A percentile compares a stretch with the other conserved stretches of the same genome.
Conservation (phyloP, 1,140 invertebrate genomes). For the Brachionus manjavacas region DNA sequence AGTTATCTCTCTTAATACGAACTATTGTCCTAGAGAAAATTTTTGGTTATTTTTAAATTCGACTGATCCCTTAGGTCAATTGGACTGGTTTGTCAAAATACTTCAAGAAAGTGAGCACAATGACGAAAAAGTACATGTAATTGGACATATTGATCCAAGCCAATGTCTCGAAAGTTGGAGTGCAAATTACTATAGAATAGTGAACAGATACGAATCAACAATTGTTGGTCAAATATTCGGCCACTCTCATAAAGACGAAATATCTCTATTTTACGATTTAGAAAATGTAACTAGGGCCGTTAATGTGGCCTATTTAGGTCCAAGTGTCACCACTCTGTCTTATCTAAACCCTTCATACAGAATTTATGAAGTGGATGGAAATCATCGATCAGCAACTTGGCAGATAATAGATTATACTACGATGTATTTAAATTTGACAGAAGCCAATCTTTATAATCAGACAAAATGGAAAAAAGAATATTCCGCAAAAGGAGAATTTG, state of each 20-base stretch:
- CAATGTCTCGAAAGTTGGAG: slow-evolving; percentile 63
- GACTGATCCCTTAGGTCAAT: slow-evolving; percentile 85
- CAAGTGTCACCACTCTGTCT: slow-evolving; percentile 79
- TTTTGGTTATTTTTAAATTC: slow-evolving; percentile 89
- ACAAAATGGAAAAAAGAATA: slow-evolving; percentile 40
- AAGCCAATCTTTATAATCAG: neutral
- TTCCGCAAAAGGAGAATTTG: neutral
- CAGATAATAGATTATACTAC: slow-evolving; percentile 12
- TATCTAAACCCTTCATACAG: slow-evolving; percentile 22
- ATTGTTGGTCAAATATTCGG: slow-evolving; percentile 60
- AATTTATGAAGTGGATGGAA: slow-evolving; percentile 39
- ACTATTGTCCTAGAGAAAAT: slow-evolving; percentile 56
- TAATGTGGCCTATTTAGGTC: slow-evolving; percentile 82
- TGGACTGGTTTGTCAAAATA: slow-evolving; percentile 71
- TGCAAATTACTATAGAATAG: slow-evolving; percentile 58
- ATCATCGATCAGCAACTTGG: neutral
- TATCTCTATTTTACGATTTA: slow-evolving; percentile 57
- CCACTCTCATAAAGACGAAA: slow-evolving; percentile 59
- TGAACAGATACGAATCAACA: slow-evolving; percentile 56
- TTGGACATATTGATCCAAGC: slow-evolving; percentile 89
- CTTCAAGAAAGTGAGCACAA: slow-evolving; percentile 85
- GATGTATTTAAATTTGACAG: slow-evolving; percentile 3
- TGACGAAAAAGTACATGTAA: slow-evolving; percentile 85
- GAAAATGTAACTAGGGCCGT: slow-evolving; percentile 59
- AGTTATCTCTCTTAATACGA: slow-evolving; percentile 61